phyloP scores from a whole-genome alignment of 2,797 vertebrate genomes.

The Pygocentrus nattereri region DNA sequence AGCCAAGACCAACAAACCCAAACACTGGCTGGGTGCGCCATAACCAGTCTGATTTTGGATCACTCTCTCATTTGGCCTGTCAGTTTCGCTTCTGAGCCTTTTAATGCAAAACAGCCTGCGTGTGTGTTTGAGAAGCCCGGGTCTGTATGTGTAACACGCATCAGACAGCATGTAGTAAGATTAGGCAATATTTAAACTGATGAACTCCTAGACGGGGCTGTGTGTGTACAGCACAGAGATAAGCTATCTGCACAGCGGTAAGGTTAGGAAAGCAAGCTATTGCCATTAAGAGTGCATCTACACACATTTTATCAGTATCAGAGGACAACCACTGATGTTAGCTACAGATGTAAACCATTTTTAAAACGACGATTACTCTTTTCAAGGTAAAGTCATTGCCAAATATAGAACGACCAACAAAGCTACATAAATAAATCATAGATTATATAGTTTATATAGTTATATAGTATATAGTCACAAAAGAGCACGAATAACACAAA shows the following conservation, averaged over 20 bases:
- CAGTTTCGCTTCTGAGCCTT: background rate
- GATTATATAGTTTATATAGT: background rate
- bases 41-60: background rate
- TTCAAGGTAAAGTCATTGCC: background rate
- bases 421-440: background rate
- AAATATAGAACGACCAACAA: background rate
- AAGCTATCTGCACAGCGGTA: background rate
- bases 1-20: slow-evolving; percentile 10
- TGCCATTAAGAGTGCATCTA: background rate
- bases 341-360: background rate
- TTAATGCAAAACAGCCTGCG: background rate
- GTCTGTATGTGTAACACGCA: background rate
- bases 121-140: background rate
- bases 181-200: background rate
- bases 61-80: background rate
- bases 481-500: background rate
- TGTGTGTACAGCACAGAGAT: background rate
- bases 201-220: background rate
- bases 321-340: background rate
- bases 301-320: background rate
- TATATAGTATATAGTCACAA: too few species aligned
- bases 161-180: background rate
- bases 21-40: slow-evolving; percentile 5
- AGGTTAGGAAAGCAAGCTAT: background rate
- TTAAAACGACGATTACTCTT: background rate